Evolutionary conservation across 2,888 invertebrate species (phyloP), one percentile per base, ranked within the genome.

Genomic region (Nemotelus nigrinus): DNA sequence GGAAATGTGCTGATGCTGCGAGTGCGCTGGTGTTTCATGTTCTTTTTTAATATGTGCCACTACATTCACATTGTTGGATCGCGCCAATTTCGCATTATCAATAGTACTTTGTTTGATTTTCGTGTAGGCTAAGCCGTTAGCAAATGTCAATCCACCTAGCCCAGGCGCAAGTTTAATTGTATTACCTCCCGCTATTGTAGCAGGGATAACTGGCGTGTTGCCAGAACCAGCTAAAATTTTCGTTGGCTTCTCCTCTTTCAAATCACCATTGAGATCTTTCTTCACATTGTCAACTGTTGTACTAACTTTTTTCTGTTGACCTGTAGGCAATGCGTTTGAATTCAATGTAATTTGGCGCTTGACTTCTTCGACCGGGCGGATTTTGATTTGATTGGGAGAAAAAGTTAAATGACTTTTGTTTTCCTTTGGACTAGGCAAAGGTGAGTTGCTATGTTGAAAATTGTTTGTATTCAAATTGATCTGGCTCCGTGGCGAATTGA

Each of bases 401-500:
- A 93, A 93, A 50, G 92, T 92, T 83, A 93, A 85, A 84, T 93
- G 93, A 82, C 92, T 92, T 83, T 92, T 92, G 83, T 90, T 91
- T 83, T 90, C 89, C 80, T 90, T 90, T 6, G 93, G 93, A 82
- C 92, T 92, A 6, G 89, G 89, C 43, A 90, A 87, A 41, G 91
- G 89, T 47, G 88, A 86, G 39, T 80, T 79, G 53, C 80, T 87
- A 63, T 44, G 74, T 44, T 75, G 63, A 47, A 75, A 58, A 44
- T 55, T 75, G 45, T 77, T 70, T 53, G 82, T 81, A 80, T 81
- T 85, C 55, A 84, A 82, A 81, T 85, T 85, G 3, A 85, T 83
- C 79, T 83, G 85, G 60, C 82, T 82, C 81, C 84, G 84, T n/a
- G 84, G 84, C 55, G 84, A 84, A 75, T 84, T 83, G 58, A 85